Evolutionary conservation across 2,113 vertebrate genomes (phyloP), one percentile per base, ranked within the genome.

Genomic region (Petrocephalus zakoni): DNA sequence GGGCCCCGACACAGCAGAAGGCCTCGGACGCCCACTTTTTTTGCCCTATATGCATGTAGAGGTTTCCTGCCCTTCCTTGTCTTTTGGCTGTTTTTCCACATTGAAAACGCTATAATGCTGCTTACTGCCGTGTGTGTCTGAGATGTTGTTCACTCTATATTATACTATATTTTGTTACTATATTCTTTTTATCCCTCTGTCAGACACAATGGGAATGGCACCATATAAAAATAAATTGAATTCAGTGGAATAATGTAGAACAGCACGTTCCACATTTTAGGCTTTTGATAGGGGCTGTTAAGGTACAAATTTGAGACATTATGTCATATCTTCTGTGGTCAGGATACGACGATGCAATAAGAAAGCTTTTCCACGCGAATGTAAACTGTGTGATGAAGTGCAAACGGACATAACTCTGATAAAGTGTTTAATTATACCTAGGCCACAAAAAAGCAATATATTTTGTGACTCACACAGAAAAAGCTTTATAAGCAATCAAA

Each of bases 401-500:
- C 49, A 85, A 85, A 85, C 21, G n/a, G 46, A 85, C 46, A 85
- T 52, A 51, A 85, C 7, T 6, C 22, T n/a, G 82, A 78, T 78
- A 78, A 78, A 78, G 29, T 34, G 15, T 17, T 78, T 68, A 68
- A 37, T 46, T 83, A 49, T 83, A 49, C 46, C 46, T n/a, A 83
- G 47, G 81, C 46, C 22, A 49, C 17, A 49, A 47, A 46, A 82
- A 82, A 82, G 78, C 37, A 75, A 75, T 75, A 22, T 61, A 42
- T 46, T 58, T 56, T 58, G 55, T 34, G 11, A 4, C 5, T 55
- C 34, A 42, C 53, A 58, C 53, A 42, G 53, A 17, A 5, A 42
- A 87, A 87, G 46, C 34, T 42, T 47, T 64, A 87, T 4, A 64
- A 46, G 52, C 90, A 86, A 87, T 93, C 92, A 89, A 92, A 82